Base-by-base conservation (phyloP, 2,888 invertebrate species). In the Erynnis tages region DNA sequence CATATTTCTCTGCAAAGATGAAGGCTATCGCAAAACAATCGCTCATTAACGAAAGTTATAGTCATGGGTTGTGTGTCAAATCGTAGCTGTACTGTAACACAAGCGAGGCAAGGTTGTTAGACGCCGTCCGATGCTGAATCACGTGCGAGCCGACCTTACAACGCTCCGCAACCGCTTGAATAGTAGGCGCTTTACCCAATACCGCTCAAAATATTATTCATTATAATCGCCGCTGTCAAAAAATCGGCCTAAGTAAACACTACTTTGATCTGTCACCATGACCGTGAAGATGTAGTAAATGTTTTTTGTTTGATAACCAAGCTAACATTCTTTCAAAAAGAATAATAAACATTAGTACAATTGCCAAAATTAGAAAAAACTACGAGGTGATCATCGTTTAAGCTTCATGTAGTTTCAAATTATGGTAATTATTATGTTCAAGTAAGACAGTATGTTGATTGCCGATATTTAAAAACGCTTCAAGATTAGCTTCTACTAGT, bases 81-180 rank as follows among this genome's bases (percentile, higher is more conserved):
- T 60, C 53, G 54, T 46, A 52, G 38, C 32, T 37, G 35, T 55
- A 54, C 32, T 37, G 35, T 55, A 54, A 52, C 55, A 58, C 54
- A 56, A 35, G 56, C 59, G 55, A 59, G 41, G 57, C 69, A 67
- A 76, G 73, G 71, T 59, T 71, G 58, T 47, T 67, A 69, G 70
- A 76, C 77, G 79, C 76, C 71, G 79, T 76, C 71, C 70, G 45
- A 21, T 10, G 57, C 57, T 60, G 54, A 66, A 71, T 79, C 78
- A 80, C 80, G 79, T 71, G 80, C 68, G 29, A 50, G 43, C 30
- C 65, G 73, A 68, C 79, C 78, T 79, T 74, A 66, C 66, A 63
- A 37, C 35, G 43, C 25, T 49, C 23, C 23, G 10, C 25, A 56
- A 60, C 57, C 55, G 57, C 30, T 54, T 59, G 49, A 54, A 54